Base-by-base conservation (phyloP, 2,113 vertebrate genomes). In the Dipodomys ordii region DNA sequence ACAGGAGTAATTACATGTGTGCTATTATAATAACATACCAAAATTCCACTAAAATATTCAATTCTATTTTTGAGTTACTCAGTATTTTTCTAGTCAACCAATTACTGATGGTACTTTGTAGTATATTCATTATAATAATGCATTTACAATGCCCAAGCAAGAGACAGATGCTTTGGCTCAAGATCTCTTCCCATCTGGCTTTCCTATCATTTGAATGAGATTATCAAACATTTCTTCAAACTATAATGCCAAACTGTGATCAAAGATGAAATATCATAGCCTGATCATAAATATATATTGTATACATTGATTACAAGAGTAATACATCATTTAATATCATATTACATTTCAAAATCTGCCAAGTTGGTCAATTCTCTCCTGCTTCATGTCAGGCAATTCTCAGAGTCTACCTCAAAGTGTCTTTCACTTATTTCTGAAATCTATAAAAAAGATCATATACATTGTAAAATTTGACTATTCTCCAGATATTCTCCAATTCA, bases 261-360 rank as follows among this genome's bases (percentile, higher is more conserved):
- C 19, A 65, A 71, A 94, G 28, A 72, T 72, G 22, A 83, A 72
- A 81, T 53, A 7, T 76, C 53, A 91, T 7, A 74, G 16, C 10
- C 32, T 82, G 11, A 57, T 35, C 27, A 71, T 69, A 79, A 93
- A 87, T 69, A 71, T 69, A 67, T 7, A 35, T 28, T 3, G 4
- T 39, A 77, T 30, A 69, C 25, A 44, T 44, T 69, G 44, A 44
- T 88, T 83, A 64, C 64, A 72, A 68, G 44, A 72, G 9, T 60
- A 76, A 79, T 44, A 71, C 4, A 10, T 92, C 16, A 90, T 96
- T 83, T 84, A n/a, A 53, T 76, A 46, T n/a, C 39, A 74, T 71
- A 32, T 85, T 82, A 32, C 44, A 72, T 89, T 97, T 96, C 65
- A 87, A n/a, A 92, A 64, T 81, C 32, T 82, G 19, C 84, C 77